These are phyloP conservation scores for Seira sanloemensis DNA, from an alignment of 2,888 invertebrate genomes.

Conservation along the genomic window DNA sequence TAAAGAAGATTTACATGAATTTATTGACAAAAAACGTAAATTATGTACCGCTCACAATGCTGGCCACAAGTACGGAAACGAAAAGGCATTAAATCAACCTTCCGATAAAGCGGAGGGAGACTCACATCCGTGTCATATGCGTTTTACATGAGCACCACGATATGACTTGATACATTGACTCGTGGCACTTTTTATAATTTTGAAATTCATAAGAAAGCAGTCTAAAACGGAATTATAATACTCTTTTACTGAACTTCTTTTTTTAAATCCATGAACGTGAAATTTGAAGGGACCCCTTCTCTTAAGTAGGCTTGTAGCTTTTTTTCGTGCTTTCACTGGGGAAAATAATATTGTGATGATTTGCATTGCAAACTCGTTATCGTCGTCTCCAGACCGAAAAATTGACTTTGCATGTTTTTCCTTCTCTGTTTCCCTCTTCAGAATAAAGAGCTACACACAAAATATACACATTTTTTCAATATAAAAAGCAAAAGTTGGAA, in stretches of 20 bases:
- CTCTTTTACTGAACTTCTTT: background rate
- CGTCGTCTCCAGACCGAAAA: constrained; percentile 71
- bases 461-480: background rate
- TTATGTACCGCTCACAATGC: background rate
- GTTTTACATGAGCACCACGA: background rate
- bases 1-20: no score
- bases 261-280: constrained; percentile 1
- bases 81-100: background rate
- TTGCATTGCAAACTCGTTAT: constrained; percentile 70
- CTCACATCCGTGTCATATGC: background rate
- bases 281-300: constrained; percentile 1
- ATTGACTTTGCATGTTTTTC: constrained; percentile 68
- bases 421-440: constrained; percentile 22
- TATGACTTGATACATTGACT: no score
- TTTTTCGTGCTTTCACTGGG: background rate
- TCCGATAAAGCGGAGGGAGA: background rate
- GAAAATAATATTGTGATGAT: constrained; percentile 60
- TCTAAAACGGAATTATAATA: background rate
- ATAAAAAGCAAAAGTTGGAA: background rate
- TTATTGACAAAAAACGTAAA: background rate
- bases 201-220: background rate
- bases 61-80: background rate
- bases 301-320: background rate
- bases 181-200: background rate
- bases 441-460: background rate